Conservation (phyloP, 2,113 vertebrate genomes). For the Nipponia nippon region DNA sequence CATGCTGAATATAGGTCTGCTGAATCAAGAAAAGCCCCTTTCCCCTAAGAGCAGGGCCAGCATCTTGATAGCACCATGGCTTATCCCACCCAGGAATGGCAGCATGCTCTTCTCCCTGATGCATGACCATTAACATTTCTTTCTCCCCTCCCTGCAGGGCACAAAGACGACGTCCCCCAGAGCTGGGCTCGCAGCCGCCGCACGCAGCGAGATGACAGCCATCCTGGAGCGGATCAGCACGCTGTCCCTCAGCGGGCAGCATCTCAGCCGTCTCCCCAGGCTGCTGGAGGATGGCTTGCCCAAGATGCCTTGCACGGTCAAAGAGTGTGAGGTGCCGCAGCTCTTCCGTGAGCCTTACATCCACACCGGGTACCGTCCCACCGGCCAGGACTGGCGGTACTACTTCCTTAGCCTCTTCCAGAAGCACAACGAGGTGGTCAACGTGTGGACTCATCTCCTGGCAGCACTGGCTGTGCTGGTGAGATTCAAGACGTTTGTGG, state of each 20-base stretch:
- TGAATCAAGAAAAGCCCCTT: neutral
- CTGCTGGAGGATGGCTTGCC: constrained; percentile 77
- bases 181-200: fast-evolving
- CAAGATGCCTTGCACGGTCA: constrained; percentile 79
- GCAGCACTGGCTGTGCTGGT: constrained; percentile 78
- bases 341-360: constrained; percentile 93
- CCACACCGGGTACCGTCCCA: constrained; percentile 84
- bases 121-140: neutral
- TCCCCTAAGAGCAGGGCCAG: neutral
- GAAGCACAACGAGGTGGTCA: constrained; percentile 91
- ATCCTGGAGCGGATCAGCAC: constrained; percentile 82
- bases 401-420: constrained; percentile 92
- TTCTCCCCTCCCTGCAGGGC: neutral
- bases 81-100: neutral
- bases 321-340: constrained; percentile 79
- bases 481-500: constrained; percentile 80
- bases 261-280: constrained; percentile 76
- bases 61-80: fast-evolving
- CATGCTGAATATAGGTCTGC: neutral
- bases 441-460: constrained; percentile 92
- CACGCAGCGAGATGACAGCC: constrained; percentile 61
- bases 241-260: constrained; percentile 79
- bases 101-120: fast-evolving
- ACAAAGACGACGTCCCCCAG: neutral
- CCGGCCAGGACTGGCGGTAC: constrained; percentile 84